These are phyloP conservation scores for Tadarida brasiliensis DNA, from an alignment of 2,797 vertebrate species.

Conservation along the genomic window DNA sequence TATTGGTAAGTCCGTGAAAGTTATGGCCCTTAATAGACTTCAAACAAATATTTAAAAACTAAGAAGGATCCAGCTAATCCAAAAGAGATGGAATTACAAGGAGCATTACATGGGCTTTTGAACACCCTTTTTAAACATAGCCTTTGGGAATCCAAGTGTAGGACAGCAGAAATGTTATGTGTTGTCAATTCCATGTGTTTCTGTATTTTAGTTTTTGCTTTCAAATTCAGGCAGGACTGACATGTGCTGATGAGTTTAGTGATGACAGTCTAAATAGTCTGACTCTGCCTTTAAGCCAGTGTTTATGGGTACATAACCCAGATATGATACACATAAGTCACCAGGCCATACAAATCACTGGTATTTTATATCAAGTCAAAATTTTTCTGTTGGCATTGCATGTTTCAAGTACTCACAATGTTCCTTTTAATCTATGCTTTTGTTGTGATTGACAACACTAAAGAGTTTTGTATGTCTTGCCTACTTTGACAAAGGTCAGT, in stretches of 20 bases:
- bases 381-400: slow-evolving; percentile 63
- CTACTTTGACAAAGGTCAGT: slow-evolving; percentile 70
- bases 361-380: slow-evolving; percentile 74
- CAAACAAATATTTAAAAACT: slow-evolving; percentile 30
- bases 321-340: slow-evolving; percentile 70
- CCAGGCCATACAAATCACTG: slow-evolving; percentile 66
- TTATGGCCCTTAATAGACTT: background rate
- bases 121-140: background rate
- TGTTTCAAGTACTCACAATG: slow-evolving; percentile 78
- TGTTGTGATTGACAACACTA: slow-evolving; percentile 74
- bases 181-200: background rate
- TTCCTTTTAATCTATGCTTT: slow-evolving; percentile 65
- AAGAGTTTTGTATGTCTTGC: slow-evolving; percentile 67
- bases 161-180: background rate
- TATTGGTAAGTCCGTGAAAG: background rate
- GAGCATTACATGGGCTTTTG: slow-evolving; percentile 7
- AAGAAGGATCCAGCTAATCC: slow-evolving; percentile 31
- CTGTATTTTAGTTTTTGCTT: slow-evolving; percentile 41
- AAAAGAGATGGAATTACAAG: slow-evolving; percentile 51
- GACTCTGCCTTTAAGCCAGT: slow-evolving; percentile 23
- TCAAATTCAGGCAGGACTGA: slow-evolving; percentile 35
- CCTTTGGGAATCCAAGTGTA: slow-evolving; percentile 45
- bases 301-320: slow-evolving; percentile 68
- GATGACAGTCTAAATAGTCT: slow-evolving; percentile 63
- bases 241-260: slow-evolving; percentile 53